Evolutionary conservation across 2,113 vertebrate species (phyloP).

Genomic region (Myotis davidii): DNA sequence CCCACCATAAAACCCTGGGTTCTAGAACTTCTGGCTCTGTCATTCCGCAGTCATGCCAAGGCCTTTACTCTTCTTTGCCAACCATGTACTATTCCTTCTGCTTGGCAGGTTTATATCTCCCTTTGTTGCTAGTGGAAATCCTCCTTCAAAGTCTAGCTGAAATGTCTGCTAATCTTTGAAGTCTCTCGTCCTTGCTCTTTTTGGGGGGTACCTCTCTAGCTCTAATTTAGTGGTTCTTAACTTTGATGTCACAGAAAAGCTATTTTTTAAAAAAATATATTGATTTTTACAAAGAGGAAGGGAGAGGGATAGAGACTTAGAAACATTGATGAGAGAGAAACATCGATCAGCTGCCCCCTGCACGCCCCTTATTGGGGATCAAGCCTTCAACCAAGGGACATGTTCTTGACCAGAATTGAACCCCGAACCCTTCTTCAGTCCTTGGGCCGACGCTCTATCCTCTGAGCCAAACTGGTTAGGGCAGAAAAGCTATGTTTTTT

Average conservation of each 20-base stretch:
- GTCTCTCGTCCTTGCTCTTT: background rate
- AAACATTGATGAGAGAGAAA: background rate
- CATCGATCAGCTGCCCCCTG: background rate
- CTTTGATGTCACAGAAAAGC: background rate
- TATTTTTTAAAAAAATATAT: too few relatives aligned
- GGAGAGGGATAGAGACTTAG: too few relatives aligned
- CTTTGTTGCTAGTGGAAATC: conserved; percentile 2
- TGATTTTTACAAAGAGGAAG: background rate
- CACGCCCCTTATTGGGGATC: background rate
- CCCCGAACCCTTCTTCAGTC: background rate
- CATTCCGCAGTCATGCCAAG: background rate
- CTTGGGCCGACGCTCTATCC: background rate
- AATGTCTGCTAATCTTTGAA: conserved; percentile 54
- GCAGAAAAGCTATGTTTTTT: background rate
- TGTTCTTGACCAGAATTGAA: background rate
- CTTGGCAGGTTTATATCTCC: background rate
- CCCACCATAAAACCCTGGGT: background rate
- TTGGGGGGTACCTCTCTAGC: background rate
- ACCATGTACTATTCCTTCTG: background rate
- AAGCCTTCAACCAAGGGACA: background rate
- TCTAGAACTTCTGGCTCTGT: background rate
- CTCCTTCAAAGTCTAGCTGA: background rate
- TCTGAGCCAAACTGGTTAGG: background rate
- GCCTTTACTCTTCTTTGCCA: background rate
- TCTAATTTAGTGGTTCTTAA: conserved; percentile 45